Base-by-base conservation (phyloP, 1,140 invertebrate species). In the Hyles euphorbiae region DNA sequence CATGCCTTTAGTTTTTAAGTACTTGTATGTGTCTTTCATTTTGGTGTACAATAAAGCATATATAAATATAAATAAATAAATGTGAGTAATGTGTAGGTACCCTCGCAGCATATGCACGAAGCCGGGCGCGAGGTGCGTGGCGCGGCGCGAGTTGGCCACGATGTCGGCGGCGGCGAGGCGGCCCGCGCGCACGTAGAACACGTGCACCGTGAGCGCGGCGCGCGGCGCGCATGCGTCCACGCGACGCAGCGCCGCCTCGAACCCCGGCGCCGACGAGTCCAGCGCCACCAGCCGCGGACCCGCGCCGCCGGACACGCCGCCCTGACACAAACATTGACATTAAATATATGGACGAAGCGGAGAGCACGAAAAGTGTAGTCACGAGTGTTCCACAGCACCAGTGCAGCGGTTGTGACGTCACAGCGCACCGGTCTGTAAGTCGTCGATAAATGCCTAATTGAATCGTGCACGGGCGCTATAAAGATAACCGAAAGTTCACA, bases 121-220 rank as follows among this genome's bases (percentile, higher is more conserved):
- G 34, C 67, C 81, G 0, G 68, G 72, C 46, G 22, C 76, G 71
- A 56, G 79, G 63, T 3, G 66, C 60, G 22, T 63, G 36, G 54
- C 11, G 32, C 52, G 48, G 46, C 52, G 36, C 6, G 89, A 86
- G 91, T 98, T 99, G 11, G 90, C 90, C 9, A 99, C 90, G 63
- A 99, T 98, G 62, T 98, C 95, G 50, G 92, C 81, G 1, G 93
- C 89, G 53, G 84, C 87, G 61, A 91, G 93, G 87, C 99, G 97
- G 1, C 96, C 95, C 48, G 95, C 92, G 81, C 95, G 94, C 0
- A 98, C 96, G 83, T 99, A 99, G 89, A 99, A 98, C 61, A 99
- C 91, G 82, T 98, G 97, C 63, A 96, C 96, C 0, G 98, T 99
- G 78, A 99, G 97, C 72, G 94, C 94, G 5, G 96, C 97, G 65